Conservation (phyloP, 2,797 vertebrate genomes). For the Semaprochilodus insignis region DNA sequence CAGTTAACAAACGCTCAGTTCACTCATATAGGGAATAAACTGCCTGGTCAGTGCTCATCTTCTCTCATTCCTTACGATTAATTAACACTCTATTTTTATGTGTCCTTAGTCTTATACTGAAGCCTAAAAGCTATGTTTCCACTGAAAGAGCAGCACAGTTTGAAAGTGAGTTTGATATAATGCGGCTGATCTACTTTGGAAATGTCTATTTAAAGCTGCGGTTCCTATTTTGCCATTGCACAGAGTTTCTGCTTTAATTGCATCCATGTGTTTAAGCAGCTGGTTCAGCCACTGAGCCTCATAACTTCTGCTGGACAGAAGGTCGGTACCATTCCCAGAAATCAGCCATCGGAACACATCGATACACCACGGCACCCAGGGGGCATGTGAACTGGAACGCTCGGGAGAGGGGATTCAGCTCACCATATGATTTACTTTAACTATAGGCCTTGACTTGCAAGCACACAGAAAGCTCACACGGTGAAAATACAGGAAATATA, state of each 20-base stretch:
- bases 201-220: conserved; percentile 31
- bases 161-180: background rate
- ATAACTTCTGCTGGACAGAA: conserved; percentile 62
- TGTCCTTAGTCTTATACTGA: background rate
- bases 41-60: background rate
- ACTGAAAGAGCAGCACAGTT: background rate
- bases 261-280: conserved; percentile 64
- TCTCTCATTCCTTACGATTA: background rate
- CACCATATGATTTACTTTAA: conserved; percentile 27
- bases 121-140: background rate
- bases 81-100: background rate
- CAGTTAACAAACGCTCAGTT: background rate
- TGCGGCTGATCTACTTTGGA: conserved; percentile 9
- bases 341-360: conserved; percentile 62
- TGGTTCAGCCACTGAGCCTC: conserved; percentile 55
- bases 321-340: conserved; percentile 62
- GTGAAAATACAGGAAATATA: background rate
- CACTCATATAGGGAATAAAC: background rate
- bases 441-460: conserved; percentile 38
- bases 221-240: conserved; percentile 33
- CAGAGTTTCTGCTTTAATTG: conserved; percentile 59
- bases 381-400: conserved; percentile 43
- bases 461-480: background rate
- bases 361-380: conserved; percentile 53
- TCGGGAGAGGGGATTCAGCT: conserved; percentile 24